These are phyloP conservation scores for Triops cancriformis DNA, from an alignment of 1,140 invertebrate genomes.

Conservation along the genomic window DNA sequence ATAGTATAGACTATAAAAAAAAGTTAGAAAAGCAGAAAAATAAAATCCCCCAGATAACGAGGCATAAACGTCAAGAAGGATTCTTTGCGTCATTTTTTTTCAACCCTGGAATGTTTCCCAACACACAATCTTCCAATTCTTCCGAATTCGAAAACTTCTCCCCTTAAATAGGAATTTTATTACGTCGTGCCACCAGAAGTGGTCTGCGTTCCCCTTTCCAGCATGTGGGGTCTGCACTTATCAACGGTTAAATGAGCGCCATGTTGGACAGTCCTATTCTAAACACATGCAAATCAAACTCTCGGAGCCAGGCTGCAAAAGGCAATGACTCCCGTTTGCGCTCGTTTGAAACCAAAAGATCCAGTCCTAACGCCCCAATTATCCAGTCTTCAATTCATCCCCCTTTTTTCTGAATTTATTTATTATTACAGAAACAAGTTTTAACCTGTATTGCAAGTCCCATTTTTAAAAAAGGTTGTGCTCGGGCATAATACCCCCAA, in stretches of 20 bases:
- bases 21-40: no score
- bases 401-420: not conserved
- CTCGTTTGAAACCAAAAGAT: not conserved
- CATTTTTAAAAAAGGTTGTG: not conserved
- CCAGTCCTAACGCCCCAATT: not conserved
- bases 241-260: not conserved
- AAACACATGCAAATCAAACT: conserved; percentile 8
- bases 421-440: no score
- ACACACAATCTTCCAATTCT: not conserved
- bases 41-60: not conserved
- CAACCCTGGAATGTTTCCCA: not conserved
- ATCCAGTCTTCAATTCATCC: not conserved
- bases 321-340: no score
- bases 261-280: conserved; percentile 5
- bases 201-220: not conserved
- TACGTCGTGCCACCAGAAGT: not conserved
- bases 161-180: not conserved
- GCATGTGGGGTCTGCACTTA: not conserved
- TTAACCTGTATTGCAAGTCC: not conserved
- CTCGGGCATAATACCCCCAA: not conserved
- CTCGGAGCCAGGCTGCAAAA: no score
- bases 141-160: not conserved
- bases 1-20: no score
- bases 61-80: not conserved
- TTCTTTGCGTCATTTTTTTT: not conserved